Evolutionary conservation across 1,140 invertebrate genomes (phyloP), one percentile per base, ranked within the genome.

Genomic region (Drosophila truncata): DNA sequence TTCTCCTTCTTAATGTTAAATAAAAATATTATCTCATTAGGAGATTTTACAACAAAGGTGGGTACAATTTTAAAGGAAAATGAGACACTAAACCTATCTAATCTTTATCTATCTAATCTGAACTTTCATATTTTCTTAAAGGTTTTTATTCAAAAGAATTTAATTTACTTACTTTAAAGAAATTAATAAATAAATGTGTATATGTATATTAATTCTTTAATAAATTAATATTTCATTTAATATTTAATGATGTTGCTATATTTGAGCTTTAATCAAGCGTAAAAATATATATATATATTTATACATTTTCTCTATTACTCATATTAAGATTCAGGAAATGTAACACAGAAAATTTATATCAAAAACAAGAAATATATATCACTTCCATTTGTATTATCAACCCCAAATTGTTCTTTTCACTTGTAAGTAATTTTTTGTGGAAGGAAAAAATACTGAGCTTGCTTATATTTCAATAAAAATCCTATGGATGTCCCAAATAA

Each of bases 401-500:
- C 31, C 52, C 3, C 6, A 57, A 37, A 25, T 57, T 16, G n/a
- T 10, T 23, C 0, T 2, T 25, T 39, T 37, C 6, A 7, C 33
- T 18, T n/a, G 18, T 1, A 23, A 52, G 11, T 33, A 33, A 52
- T 52, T 20, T 33, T 52, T 14, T 52, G 6, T 14, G 18, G 4
- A 52, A 14, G 11, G n/a, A n/a, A 29, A 16, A 37, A 33, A n/a
- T 52, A 69, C 16, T 25, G 31, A 62, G 64, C n/a, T 23, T 50
- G 35, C 35, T 52, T n/a, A 42, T 54, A 23, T 39, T n/a, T 25
- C 20, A 23, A 66, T 66, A 27, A 52, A 33, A 64, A 16, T 14
- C n/a, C 44, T 10, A 42, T 13, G 18, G 16, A 64, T 31, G 27
- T 18, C 42, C 33, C 29, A 35, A 54, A 67, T 64, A 69, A 33